Base-by-base conservation (phyloP, 2,113 vertebrate genomes). In the Grammomys surdaster region DNA sequence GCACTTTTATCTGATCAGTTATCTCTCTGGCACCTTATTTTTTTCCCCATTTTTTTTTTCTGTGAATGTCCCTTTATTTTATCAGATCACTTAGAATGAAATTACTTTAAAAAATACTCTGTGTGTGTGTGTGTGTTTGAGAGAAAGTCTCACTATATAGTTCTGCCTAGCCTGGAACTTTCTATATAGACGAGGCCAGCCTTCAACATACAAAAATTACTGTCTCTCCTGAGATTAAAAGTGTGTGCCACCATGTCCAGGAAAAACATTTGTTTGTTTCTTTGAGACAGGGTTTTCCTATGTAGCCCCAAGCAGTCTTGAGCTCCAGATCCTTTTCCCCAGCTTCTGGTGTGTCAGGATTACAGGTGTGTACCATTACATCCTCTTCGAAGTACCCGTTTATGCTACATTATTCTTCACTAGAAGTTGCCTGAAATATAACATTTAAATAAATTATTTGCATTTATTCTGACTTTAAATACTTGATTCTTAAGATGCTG, bases 361-460 rank as follows among this genome's bases (percentile, higher is more conserved):
- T 40, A 60, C 2, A 75, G 26, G 5, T 51, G 0, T 36, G 40
- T 36, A 36, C 43, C 48, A 88, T 22, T 7, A 14, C 12, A 51
- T 13, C 17, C 46, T 43, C 16, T n/a, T 33, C 75, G 24, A 70
- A 94, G 28, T 40, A 87, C 19, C 12, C 77, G 88, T 88, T 70
- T 82, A 56, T 78, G 48, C 2, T 46, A 73, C 73, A 70, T 97
- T 91, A 78, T 54, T 7, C 3, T 69, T 51, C 89, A 88, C 95
- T 96, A 96, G 75, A 54, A 82, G 51, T 96, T 97, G 93, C 9
- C 97, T 48, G 31, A 84, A 98, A 91, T 63, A 26, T 97, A 98
- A 95, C 69, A 93, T 93, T 97, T 97, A 48, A 97, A 96, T 95
- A 95, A 75, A 72, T 95, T 94, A 92, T 96, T 97, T 98, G 73